Percentiles rank a stretch among this genome's conserved stretches.
Evolutionary conservation across 2,888 invertebrate species (phyloP).

Genomic region (Microchrysa polita): DNA sequence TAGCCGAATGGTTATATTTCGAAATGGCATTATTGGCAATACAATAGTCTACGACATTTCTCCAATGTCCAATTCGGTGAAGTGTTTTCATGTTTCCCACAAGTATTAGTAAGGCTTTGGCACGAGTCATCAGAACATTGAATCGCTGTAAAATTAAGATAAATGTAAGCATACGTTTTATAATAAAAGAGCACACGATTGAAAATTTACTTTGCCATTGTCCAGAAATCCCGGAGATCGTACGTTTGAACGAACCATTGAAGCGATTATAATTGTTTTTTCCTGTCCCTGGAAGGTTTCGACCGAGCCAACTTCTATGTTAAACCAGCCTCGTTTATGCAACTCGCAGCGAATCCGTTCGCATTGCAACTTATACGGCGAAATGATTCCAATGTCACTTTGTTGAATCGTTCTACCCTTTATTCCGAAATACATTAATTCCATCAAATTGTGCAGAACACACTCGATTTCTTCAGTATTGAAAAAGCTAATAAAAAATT

Average conservation of each 20-base stretch:
- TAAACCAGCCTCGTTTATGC: constrained; percentile 56
- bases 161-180: background rate
- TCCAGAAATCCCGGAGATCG: constrained; percentile 58
- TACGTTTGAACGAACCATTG: constrained; percentile 75
- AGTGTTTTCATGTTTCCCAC: constrained; percentile 65
- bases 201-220: constrained; percentile 56
- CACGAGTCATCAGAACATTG: constrained; percentile 73
- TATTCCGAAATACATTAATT: constrained; percentile 64
- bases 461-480: constrained; percentile 70
- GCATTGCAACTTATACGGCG: constrained; percentile 67
- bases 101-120: constrained; percentile 70
- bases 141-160: constrained; percentile 66
- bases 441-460: constrained; percentile 69
- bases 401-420: constrained; percentile 65
- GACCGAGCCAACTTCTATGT: constrained; percentile 80
- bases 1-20: too few species aligned
- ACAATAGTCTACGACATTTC: constrained; percentile 57
- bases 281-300: constrained; percentile 91
- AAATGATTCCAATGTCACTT: constrained; percentile 69
- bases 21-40: constrained; percentile 52
- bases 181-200: background rate
- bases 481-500: constrained; percentile 67
- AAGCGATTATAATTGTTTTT: constrained; percentile 80
- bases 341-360: constrained; percentile 61
- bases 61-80: constrained; percentile 56